Evolutionary conservation across 2,888 invertebrate species (phyloP).

Genomic region (Latrodectus hesperus): DNA sequence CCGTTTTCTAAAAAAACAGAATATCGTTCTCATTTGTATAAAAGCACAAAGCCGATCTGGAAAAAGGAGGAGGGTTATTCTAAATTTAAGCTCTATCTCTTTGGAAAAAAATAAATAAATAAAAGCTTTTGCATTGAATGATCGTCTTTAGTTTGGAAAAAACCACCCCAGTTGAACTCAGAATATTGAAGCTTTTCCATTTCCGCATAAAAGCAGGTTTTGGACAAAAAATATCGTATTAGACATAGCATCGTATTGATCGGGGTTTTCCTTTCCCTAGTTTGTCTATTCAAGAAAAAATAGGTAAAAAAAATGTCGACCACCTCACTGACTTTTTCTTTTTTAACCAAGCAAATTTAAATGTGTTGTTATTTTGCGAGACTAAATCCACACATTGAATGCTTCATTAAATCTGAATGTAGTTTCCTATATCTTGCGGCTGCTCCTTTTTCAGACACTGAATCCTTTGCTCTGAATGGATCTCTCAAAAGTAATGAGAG

Average conservation of each 20-base stretch:
- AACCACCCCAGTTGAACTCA: slow-evolving; percentile 18
- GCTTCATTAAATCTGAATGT: no score
- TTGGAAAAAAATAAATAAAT: slow-evolving; percentile 13
- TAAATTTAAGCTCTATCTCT: slow-evolving; percentile 5
- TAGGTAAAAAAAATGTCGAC: no score
- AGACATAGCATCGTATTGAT: neutral
- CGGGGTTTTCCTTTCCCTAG: slow-evolving; percentile 8
- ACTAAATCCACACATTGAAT: no score
- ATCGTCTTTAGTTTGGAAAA: slow-evolving; percentile 27
- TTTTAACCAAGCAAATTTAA: no score
- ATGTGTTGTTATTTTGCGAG: no score
- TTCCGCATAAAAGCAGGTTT: neutral
- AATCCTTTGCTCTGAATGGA: no score
- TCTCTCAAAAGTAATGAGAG: no score
- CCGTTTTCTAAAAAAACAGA: neutral
- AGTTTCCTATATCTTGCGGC: no score
- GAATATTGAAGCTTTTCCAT: neutral
- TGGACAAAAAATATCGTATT: neutral
- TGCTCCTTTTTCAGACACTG: no score
- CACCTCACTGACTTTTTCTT: no score
- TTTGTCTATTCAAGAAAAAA: slow-evolving; percentile 58
- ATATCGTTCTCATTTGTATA: neutral
- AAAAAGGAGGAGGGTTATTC: neutral
- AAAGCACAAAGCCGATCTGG: neutral
- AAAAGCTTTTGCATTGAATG: slow-evolving; percentile 53